Evolutionary conservation across 2,113 vertebrate genomes (phyloP), one percentile per base, ranked within the genome.

Genomic region (Ameiurus melas): DNA sequence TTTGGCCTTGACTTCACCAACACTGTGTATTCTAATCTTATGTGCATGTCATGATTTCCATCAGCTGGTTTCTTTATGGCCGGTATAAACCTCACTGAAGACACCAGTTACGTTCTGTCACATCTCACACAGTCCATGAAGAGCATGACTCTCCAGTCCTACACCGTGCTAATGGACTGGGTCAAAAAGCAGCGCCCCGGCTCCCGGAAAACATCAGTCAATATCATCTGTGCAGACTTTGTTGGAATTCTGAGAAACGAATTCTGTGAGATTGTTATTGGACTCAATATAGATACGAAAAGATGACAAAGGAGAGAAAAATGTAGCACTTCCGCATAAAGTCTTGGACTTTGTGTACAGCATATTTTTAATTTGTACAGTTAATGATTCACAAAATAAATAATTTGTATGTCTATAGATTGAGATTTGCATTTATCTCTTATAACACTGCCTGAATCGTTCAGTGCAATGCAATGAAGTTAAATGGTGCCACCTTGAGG

Each of bases 51-150:
- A 8, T 33, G 75, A 22, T 77, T 13, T 55, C 55, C 36, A 53
- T 30, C 90, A 96, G 95, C 22, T 58, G 86, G 80, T 36, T 96
- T 96, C 82, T 96, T 95, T 53, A 92, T 92, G 87, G 93, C 90
- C 10, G 95, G 96, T 27, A 89, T 96, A 87, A 96, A 96, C 91
- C 93, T 96, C 85, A 96, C 96, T 0, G 95, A 96, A 83, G 91
- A 94, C 66, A 20, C 71, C 2, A 2, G 75, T 0, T 95, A 94
- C 30, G 30, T 96, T 58, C 7, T 96, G 62, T 91, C 86, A 17
- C 95, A 96, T 55, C 95, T 94, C 1, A 64, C 90, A 5, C 93
- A 93, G 89, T 93, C 83, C 43, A 89, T 96, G 91, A 95, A 87
- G 92, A 92, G 0, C 71, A 91, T 96, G 91, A 96, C 96, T 0